A percentile compares a stretch with the other conserved stretches of the same genome.
These are phyloP conservation scores for Trimorus sp. DNA, from an alignment of 2,888 invertebrate species.

Conservation along the genomic window DNA sequence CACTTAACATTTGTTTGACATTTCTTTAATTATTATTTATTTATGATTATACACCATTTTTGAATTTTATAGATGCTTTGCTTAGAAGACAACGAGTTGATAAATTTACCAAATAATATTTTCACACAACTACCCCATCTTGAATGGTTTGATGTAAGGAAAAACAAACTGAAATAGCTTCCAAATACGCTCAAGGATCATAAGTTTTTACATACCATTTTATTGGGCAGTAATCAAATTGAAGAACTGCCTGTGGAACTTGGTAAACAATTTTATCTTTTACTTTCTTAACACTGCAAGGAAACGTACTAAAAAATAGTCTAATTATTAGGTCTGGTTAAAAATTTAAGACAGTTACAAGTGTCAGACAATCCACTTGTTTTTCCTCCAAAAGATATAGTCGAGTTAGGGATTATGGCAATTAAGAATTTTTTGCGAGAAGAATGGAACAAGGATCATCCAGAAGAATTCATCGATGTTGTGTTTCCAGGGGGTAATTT, in stretches of 20 bases:
- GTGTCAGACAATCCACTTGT: constrained; percentile 84
- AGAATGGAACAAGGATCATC: constrained; percentile 78
- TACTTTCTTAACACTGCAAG: too few relatives aligned
- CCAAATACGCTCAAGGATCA: constrained; percentile 85
- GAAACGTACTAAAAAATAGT: neutral
- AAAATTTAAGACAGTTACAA: constrained; percentile 85
- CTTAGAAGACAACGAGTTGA: constrained; percentile 84
- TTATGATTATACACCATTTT: constrained; percentile 15
- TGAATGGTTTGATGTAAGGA: constrained; percentile 86
- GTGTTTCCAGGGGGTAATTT: neutral
- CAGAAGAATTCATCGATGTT: constrained; percentile 71
- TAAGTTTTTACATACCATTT: constrained; percentile 84
- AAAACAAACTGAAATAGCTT: constrained; percentile 84
- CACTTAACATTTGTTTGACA: too few relatives aligned
- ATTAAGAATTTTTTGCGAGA: constrained; percentile 80
- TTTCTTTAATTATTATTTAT: too few relatives aligned
- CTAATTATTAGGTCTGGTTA: constrained; percentile 81
- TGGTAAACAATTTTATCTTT: constrained; percentile 77
- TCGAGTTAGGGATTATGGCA: constrained; percentile 80
- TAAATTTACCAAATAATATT: constrained; percentile 83
- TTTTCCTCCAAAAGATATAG: constrained; percentile 84
- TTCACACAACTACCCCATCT: constrained; percentile 84
- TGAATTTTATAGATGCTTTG: constrained; percentile 81
- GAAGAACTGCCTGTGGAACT: constrained; percentile 85
- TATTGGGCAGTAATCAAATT: constrained; percentile 85